Conservation (phyloP, 2,888 invertebrate species). For the Chrysolina americana region DNA sequence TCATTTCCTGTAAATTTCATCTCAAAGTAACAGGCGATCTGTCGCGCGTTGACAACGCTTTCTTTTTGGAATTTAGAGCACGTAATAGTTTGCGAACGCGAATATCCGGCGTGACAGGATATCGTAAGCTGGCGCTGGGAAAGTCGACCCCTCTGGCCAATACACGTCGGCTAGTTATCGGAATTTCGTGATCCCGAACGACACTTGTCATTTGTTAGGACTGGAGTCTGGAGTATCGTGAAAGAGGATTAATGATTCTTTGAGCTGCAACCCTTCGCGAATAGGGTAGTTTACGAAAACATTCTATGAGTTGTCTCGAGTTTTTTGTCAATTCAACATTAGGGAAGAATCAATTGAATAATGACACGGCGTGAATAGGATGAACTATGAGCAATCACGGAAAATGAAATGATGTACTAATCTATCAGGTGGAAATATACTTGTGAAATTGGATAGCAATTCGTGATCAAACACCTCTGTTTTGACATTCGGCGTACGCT, state of each 20-base stretch:
- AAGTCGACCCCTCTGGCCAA: slow-evolving; percentile 15
- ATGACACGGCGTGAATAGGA: too few species aligned
- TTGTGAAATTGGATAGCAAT: too few species aligned
- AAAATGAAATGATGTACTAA: too few species aligned
- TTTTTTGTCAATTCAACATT: too few species aligned
- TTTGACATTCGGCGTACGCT: too few species aligned
- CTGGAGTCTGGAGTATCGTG: slow-evolving; percentile 21
- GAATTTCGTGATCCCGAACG: slow-evolving; percentile 35
- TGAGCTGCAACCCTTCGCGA: neutral
- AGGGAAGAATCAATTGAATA: too few species aligned
- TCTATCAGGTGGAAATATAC: too few species aligned
- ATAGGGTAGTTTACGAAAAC: too few species aligned
- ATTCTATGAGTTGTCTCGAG: too few species aligned
- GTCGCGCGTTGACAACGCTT: slow-evolving; percentile 17
- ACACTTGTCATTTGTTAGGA: slow-evolving; percentile 36
- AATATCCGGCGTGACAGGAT: slow-evolving; percentile 33
- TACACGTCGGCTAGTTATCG: slow-evolving; percentile 30
- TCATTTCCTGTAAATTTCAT: slow-evolving; percentile 16
- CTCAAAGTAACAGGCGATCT: neutral
- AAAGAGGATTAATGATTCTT: slow-evolving; percentile 27
- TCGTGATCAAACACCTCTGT: too few species aligned
- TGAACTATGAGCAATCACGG: too few species aligned
- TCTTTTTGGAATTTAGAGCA: slow-evolving; percentile 31
- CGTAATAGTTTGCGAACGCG: slow-evolving; percentile 33
- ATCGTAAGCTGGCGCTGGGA: slow-evolving; percentile 27